Base-by-base conservation (phyloP, 1,140 invertebrate species). In the Zophobas atratus region DNA sequence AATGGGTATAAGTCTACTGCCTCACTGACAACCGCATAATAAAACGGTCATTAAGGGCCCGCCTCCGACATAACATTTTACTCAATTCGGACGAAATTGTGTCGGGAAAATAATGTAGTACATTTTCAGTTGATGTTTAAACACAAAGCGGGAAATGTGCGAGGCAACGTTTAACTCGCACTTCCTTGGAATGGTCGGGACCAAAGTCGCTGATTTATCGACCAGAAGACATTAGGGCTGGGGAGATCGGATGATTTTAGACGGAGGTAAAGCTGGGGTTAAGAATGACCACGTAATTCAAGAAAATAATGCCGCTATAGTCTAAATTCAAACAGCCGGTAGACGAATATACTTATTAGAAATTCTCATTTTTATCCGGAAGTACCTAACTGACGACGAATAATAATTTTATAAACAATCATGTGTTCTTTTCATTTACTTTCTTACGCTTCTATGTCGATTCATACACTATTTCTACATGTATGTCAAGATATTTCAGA, bases 31-130 rank as follows among this genome's bases (percentile, higher is more conserved):
- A 51, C 49, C 49, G 49, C 49, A 51, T 51, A 57, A 57, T 57
- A 57, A 67, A 48, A 41, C 39, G 60, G 39, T 41, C 39, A 43
- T 67, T 67, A 67, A 0, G 39, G 39, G 49, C n/a, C 49, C 60
- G 20, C 60, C 6, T 67, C 39, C n/a, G 20, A 67, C 60, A 67
- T 67, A 67, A 67, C 60, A 67, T 67, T 67, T 67, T 67, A 67
- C 60, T 67, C 39, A 67, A 67, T 67, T 67, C 39, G 41, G 39
- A 48, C 20, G 35, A 43, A 67, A 67, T 43, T 41, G 60, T 43
- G 60, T 5, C 35, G 57, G 8, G 38, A 63, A 67, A 67, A 51
- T 51, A 20, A 20, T 20, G 20, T 20, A 20, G 49, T 51, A 51
- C 49, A 51, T 51, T 51, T 20, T 51, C n/a, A 4, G 4, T 51